Conservation (phyloP, 2,113 vertebrate species). For the Alethe castanea region DNA sequence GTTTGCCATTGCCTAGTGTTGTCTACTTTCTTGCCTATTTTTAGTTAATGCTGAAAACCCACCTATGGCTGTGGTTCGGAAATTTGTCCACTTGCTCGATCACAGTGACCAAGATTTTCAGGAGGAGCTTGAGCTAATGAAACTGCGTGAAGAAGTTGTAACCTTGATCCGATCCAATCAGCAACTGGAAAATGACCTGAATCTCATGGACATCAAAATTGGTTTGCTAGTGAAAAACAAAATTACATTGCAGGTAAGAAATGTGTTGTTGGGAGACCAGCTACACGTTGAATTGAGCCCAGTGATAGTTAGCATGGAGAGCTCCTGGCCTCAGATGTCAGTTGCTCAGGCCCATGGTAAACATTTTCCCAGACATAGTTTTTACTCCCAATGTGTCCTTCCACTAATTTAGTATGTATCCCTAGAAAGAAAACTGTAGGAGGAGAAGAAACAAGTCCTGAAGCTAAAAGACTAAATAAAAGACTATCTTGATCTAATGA, state of each 20-base stretch:
- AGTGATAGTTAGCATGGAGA: background rate
- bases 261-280: no score
- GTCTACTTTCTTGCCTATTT: background rate
- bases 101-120: constrained; percentile 99
- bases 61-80: constrained; percentile 93
- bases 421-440: background rate
- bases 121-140: constrained; percentile 95
- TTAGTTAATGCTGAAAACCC: constrained; percentile 88
- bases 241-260: constrained; percentile 87
- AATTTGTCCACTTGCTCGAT: constrained; percentile 96
- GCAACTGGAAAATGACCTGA: constrained; percentile 96
- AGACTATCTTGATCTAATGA: background rate
- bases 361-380: background rate
- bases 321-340: background rate
- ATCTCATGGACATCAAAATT: constrained; percentile 99
- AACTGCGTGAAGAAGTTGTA: constrained; percentile 91
- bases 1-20: background rate
- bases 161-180: constrained; percentile 97
- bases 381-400: background rate
- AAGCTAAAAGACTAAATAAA: background rate
- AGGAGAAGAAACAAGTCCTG: background rate
- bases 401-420: background rate
- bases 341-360: background rate
- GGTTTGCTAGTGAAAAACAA: constrained; percentile 97
- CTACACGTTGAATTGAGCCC: background rate